Conservation (phyloP, 1,140 invertebrate species). For the Drosophila fuyamai region DNA sequence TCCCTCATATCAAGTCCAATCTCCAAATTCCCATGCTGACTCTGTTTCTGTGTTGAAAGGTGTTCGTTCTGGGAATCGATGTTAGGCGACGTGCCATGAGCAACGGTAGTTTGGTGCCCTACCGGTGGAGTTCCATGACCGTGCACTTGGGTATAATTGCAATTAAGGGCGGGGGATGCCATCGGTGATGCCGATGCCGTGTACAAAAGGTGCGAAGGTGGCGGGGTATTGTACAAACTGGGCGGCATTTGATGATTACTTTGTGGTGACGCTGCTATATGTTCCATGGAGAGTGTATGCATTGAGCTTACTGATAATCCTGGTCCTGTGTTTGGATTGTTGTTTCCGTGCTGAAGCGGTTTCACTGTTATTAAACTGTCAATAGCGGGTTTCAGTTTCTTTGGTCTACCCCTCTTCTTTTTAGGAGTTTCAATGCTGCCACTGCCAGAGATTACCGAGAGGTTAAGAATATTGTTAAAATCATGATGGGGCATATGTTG, state of each 20-base stretch:
- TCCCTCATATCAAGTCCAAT: constrained; percentile 34
- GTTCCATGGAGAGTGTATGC: constrained; percentile 55
- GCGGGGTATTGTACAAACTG: constrained; percentile 65
- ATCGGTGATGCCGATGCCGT: constrained; percentile 73
- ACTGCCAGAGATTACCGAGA: constrained; percentile 56
- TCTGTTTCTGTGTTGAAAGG: constrained; percentile 11
- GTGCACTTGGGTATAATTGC: constrained; percentile 60
- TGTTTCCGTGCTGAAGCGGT: constrained; percentile 22
- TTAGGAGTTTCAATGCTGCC: constrained; percentile 31
- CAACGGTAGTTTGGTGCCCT: constrained; percentile 7
- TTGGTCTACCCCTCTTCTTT: constrained; percentile 93
- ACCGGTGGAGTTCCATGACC: constrained; percentile 51
- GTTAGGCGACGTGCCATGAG: constrained; percentile 28
- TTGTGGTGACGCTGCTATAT: constrained; percentile 59
- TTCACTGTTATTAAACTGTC: constrained; percentile 47
- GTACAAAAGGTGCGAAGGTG: constrained; percentile 66
- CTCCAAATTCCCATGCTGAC: constrained; percentile 4
- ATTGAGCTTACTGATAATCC: constrained; percentile 14
- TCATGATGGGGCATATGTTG: constrained; percentile 54
- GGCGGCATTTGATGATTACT: constrained; percentile 65
- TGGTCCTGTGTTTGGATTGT: constrained; percentile 13
- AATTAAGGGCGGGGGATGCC: constrained; percentile 72
- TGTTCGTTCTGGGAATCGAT: constrained; percentile 35
- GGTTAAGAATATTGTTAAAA: constrained; percentile 75
- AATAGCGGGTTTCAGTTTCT: constrained; percentile 89